Evolutionary conservation across 2,888 invertebrate genomes (phyloP).

Genomic region (Dryomyza anilis): DNA sequence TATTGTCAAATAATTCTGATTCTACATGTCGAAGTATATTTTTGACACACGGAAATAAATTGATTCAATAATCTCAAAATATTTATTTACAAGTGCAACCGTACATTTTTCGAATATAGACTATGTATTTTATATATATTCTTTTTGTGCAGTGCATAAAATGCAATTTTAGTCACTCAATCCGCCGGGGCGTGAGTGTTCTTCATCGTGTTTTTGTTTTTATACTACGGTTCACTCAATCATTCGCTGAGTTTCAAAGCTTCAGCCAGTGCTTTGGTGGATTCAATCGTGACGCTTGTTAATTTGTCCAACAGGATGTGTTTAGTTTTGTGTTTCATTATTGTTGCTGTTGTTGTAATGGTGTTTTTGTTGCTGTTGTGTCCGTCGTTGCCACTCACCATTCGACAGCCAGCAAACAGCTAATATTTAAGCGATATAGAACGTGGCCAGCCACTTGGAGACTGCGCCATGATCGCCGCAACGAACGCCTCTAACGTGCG

Average conservation of each 20-base stretch:
- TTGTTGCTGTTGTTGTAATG: not conserved
- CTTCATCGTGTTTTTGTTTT: slow-evolving; percentile 15
- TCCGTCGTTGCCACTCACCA: slow-evolving; percentile 11
- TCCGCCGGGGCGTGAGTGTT: slow-evolving; percentile 17
- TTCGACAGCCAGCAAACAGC: slow-evolving; percentile 15
- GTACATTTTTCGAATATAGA: no score
- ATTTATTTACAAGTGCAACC: no score
- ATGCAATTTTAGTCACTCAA: slow-evolving; percentile 8
- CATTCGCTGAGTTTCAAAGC: not conserved
- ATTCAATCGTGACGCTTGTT: slow-evolving; percentile 25
- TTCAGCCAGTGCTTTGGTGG: not conserved
- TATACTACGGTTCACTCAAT: slow-evolving; percentile 11
- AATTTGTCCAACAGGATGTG: slow-evolving; percentile 26
- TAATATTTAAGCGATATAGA: slow-evolving; percentile 12
- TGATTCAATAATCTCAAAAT: no score
- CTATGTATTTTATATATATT: no score
- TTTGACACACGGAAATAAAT: no score
- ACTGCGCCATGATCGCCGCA: not conserved
- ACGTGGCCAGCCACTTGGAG: not conserved
- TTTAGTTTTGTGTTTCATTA: slow-evolving; percentile 11
- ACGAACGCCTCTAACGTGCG: not conserved
- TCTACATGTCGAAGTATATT: no score
- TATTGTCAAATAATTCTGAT: no score
- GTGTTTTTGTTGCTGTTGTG: not conserved
- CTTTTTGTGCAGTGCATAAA: not conserved